phyloP scores from a whole-genome alignment of 2,797 vertebrate genomes.

The Lepus oiostolus region DNA sequence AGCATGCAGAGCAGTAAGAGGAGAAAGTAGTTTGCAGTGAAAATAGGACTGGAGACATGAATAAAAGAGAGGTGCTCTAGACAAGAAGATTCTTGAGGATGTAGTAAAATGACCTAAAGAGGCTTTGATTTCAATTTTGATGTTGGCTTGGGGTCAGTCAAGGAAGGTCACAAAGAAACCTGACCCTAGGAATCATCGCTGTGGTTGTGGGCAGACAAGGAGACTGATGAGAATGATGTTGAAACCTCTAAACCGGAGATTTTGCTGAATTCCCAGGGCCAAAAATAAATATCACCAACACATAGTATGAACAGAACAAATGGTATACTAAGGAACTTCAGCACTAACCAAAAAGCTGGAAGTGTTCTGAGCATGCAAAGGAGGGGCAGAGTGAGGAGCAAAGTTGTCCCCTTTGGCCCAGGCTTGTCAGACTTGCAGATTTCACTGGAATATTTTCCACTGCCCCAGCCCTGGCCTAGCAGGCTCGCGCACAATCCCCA shows the following conservation, averaged over 20 bases:
- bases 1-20: fast-evolving
- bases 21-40: background rate
- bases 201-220: background rate
- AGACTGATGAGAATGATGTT: background rate
- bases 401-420: background rate
- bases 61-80: fast-evolving
- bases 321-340: background rate
- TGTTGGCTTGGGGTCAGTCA: background rate
- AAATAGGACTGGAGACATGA: too few relatives aligned
- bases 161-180: background rate
- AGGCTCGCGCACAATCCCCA: background rate
- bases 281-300: background rate
- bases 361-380: background rate
- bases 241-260: background rate
- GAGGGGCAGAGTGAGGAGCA: fast-evolving
- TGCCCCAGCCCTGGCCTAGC: too few relatives aligned
- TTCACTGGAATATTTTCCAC: background rate
- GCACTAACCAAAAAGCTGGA: background rate
- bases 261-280: background rate
- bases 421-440: background rate
- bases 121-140: background rate
- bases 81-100: background rate
- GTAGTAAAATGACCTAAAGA: background rate
- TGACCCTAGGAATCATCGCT: background rate
- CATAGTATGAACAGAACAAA: background rate